A percentile compares a stretch with the other conserved stretches of the same genome.
Conservation (phyloP, 2,797 vertebrate genomes). For the Eospalax fontanierii region DNA sequence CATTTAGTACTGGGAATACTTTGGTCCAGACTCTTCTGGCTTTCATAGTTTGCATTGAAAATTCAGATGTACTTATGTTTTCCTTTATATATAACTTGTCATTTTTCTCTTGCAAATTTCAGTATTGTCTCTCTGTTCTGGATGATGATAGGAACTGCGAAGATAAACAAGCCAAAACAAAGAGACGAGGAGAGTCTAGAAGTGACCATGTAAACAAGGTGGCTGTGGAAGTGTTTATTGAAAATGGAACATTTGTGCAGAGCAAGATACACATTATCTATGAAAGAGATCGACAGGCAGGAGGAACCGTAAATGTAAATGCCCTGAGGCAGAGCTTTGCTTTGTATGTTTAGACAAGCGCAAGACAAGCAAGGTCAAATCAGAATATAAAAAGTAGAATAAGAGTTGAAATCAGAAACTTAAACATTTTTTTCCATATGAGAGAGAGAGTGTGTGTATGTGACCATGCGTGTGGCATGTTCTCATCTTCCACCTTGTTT, state of each 20-base stretch:
- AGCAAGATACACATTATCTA: background rate
- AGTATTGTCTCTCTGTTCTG: too few species aligned
- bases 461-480: too few species aligned
- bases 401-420: background rate
- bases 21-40: too few species aligned
- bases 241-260: background rate
- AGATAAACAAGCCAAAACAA: background rate
- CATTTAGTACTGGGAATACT: too few species aligned
- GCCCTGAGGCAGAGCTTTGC: background rate
- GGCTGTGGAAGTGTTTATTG: background rate
- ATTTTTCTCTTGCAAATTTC: too few species aligned
- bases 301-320: background rate
- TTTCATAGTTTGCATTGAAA: too few species aligned
- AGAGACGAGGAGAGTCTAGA: background rate
- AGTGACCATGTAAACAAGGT: background rate
- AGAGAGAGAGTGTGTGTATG: too few species aligned
- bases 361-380: background rate
- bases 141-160: background rate
- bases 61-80: too few species aligned
- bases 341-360: background rate
- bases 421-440: too few species aligned
- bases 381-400: background rate
- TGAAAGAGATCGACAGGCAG: background rate
- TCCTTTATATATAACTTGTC: too few species aligned
- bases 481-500: too few species aligned